Percentiles rank a stretch among this genome's conserved stretches.
Conservation (phyloP, 2,113 vertebrate genomes). For the Chascanopsetta lugubris region DNA sequence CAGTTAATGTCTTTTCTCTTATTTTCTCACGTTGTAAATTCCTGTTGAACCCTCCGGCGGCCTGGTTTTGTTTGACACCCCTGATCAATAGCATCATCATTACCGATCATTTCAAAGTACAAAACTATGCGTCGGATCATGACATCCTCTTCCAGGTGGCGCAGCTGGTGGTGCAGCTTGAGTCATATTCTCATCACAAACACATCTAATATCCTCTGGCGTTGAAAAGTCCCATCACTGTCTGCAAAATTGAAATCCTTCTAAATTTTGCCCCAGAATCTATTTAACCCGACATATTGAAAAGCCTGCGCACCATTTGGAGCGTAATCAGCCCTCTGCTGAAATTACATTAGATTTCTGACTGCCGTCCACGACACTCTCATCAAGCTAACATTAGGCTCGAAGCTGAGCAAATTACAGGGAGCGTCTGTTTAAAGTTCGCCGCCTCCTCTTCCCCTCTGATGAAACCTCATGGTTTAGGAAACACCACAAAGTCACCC, state of each 20-base stretch:
- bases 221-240: constrained; percentile 12
- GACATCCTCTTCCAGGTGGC: too few species aligned
- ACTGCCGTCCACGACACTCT: constrained; percentile 39
- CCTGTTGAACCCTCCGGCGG: too few species aligned
- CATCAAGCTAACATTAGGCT: constrained; percentile 59
- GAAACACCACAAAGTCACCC: constrained; percentile 47
- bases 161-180: too few species aligned
- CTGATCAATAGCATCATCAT: too few species aligned
- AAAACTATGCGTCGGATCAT: too few species aligned
- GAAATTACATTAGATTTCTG: constrained; percentile 57
- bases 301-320: constrained; percentile 55
- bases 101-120: too few species aligned
- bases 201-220: constrained; percentile 12
- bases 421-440: constrained; percentile 38
- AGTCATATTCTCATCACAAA: constrained; percentile 3
- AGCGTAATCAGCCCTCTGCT: constrained; percentile 58
- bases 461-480: constrained; percentile 50
- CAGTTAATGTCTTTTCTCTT: too few species aligned
- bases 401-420: constrained; percentile 52
- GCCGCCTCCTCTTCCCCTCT: constrained; percentile 11
- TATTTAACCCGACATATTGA: constrained; percentile 56
- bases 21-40: too few species aligned
- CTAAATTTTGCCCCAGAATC: constrained; percentile 48
- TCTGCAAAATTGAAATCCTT: constrained; percentile 47
- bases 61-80: too few species aligned